Percentiles rank a stretch among this genome's conserved stretches.
Conservation (phyloP, 2,888 invertebrate species). For the Argyra leucocephala region DNA sequence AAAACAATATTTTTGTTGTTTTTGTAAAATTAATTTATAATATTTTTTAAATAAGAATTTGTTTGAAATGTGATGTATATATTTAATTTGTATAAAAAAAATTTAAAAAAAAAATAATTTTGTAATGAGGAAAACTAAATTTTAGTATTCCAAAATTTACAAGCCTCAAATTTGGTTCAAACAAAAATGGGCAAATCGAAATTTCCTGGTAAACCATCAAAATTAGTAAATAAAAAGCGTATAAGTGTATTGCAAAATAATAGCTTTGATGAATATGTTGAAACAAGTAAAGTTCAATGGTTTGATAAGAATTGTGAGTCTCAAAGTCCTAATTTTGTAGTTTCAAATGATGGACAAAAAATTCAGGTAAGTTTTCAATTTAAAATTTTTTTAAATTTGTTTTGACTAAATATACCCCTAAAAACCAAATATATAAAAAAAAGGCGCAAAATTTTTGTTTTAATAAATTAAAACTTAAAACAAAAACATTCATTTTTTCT, state of each 20-base stretch:
- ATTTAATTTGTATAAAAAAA: neutral
- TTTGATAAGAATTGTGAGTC: neutral
- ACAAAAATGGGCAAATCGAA: constrained; percentile 42
- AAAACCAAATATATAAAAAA: neutral
- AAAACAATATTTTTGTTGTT: neutral
- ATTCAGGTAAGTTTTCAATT: neutral
- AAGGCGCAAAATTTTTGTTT: neutral
- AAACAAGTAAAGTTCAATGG: neutral
- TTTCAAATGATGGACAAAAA: neutral
- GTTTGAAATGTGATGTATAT: neutral
- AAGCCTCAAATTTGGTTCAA: neutral
- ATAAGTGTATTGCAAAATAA: constrained; percentile 57
- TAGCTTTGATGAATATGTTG: constrained; percentile 4
- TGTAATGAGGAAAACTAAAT: neutral
- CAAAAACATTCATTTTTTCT: constrained; percentile 3
- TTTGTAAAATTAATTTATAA: neutral
- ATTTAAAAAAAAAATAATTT: neutral
- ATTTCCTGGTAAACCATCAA: constrained; percentile 80
- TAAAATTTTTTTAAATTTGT: neutral
- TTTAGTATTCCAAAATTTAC: neutral
- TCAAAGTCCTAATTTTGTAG: neutral
- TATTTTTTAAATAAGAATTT: neutral
- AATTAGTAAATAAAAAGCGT: constrained; percentile 76
- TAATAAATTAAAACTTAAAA: neutral
- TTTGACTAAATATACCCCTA: too few relatives aligned